phyloP scores from a whole-genome alignment of 2,797 vertebrate species.

The Ctenochaetus hawaiiensis region DNA sequence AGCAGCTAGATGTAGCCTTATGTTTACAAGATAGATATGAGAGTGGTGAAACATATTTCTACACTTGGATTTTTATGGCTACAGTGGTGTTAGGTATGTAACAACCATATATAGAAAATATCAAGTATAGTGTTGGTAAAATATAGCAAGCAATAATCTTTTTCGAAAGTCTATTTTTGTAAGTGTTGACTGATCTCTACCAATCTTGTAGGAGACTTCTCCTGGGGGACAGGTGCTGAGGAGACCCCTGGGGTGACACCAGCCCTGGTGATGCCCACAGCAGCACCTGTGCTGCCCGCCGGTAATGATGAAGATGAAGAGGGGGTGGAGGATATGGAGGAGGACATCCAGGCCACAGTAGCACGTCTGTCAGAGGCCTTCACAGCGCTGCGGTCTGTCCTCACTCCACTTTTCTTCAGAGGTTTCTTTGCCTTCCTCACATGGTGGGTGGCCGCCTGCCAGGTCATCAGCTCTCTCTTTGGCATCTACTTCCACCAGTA shows the following conservation, averaged over 20 bases:
- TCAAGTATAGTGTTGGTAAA: background rate
- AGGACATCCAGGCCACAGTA: slow-evolving; percentile 88
- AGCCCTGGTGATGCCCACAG: slow-evolving; percentile 61
- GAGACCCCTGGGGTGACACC: slow-evolving; percentile 78
- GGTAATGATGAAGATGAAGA: slow-evolving; percentile 83
- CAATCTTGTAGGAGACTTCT: slow-evolving; percentile 88
- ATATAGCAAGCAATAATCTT: background rate
- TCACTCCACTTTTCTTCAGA: slow-evolving; percentile 89
- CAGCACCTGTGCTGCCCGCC: slow-evolving; percentile 9
- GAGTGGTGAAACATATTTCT: too few species aligned
- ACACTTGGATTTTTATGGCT: too few species aligned
- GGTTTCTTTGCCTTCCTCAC: slow-evolving; percentile 93
- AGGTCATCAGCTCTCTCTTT: slow-evolving; percentile 93
- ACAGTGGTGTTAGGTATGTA: background rate
- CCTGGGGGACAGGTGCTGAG: slow-evolving; percentile 86
- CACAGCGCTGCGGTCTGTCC: slow-evolving; percentile 82
- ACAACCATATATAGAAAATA: background rate
- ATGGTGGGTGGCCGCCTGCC: slow-evolving; percentile 96
- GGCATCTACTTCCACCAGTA: slow-evolving; percentile 97
- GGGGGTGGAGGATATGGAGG: slow-evolving; percentile 80
- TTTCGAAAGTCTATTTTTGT: background rate
- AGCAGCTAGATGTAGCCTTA: too few species aligned
- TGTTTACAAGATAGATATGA: too few species aligned
- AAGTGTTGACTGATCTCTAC: background rate
- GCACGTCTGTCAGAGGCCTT: slow-evolving; percentile 86